Conservation (phyloP, 92 coral and sea anemone genomes). For the Zoanthus gigantus region DNA sequence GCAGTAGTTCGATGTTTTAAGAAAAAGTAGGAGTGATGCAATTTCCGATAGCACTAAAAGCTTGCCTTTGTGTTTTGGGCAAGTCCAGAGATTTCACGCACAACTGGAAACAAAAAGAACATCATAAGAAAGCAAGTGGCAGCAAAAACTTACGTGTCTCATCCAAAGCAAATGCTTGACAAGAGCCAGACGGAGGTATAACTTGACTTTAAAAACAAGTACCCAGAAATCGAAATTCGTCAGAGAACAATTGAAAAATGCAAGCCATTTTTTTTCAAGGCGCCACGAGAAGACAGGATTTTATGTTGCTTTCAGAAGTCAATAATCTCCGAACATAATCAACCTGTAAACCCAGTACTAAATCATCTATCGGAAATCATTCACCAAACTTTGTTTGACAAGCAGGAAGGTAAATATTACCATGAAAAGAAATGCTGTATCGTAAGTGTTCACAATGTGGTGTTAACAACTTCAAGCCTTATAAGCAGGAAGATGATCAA, state of each 20-base stretch:
- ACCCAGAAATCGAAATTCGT: too few species aligned
- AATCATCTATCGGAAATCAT: not conserved
- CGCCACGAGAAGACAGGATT: too few species aligned
- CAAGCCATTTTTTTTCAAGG: too few species aligned
- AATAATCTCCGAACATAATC: too few species aligned
- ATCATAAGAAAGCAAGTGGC: not conserved
- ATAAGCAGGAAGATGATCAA: not conserved
- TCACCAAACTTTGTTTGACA: not conserved
- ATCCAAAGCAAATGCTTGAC: constrained; percentile 15
- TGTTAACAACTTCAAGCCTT: not conserved
- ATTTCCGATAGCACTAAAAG: constrained; percentile 10
- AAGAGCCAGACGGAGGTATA: constrained; percentile 38
- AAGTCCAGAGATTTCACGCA: constrained; percentile 44
- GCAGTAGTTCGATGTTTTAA: not conserved
- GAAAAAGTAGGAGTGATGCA: constrained; percentile 21
- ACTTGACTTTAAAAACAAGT: constrained; percentile 21
- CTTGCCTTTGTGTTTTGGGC: constrained; percentile 63
- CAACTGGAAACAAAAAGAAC: constrained; percentile 47
- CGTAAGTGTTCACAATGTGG: constrained; percentile 15
- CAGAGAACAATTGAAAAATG: too few species aligned
- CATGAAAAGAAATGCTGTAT: not conserved
- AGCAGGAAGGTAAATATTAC: not conserved
- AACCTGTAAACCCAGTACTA: too few species aligned
- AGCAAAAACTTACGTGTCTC: constrained; percentile 18
- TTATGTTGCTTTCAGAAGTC: not conserved